These are phyloP conservation scores for Aphyosemion australe DNA, from an alignment of 2,113 vertebrate species.

Conservation along the genomic window DNA sequence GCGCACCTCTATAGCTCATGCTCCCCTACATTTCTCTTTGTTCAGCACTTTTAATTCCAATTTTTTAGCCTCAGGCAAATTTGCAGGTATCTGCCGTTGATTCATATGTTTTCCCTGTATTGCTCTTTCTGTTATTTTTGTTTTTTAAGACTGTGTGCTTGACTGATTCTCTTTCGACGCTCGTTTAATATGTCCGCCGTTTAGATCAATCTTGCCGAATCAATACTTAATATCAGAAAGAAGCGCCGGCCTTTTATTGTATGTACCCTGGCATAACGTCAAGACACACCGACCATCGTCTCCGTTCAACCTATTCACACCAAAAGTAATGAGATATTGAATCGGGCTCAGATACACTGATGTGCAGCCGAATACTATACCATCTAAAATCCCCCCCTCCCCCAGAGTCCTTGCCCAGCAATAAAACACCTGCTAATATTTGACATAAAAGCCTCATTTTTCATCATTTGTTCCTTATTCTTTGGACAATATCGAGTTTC, in stretches of 20 bases:
- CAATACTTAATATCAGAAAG: constrained; percentile 80
- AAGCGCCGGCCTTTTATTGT: constrained; percentile 68
- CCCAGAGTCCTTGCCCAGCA: constrained; percentile 5
- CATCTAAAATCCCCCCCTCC: constrained; percentile 12
- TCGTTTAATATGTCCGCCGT: constrained; percentile 61
- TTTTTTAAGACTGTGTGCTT: constrained; percentile 36
- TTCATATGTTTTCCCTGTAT: background rate
- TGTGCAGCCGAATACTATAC: constrained; percentile 31
- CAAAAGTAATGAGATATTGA: constrained; percentile 76
- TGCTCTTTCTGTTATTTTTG: constrained; percentile 2
- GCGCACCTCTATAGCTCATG: constrained; percentile 42
- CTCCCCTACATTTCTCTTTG: constrained; percentile 47
- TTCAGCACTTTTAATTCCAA: constrained; percentile 51
- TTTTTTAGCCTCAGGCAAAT: constrained; percentile 28
- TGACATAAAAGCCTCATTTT: constrained; percentile 54
- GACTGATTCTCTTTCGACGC: constrained; percentile 49
- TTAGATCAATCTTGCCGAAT: constrained; percentile 70
- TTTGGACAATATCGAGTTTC: constrained; percentile 18
- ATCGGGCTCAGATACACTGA: constrained; percentile 54
- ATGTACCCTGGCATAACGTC: constrained; percentile 65
- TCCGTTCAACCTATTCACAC: constrained; percentile 71
- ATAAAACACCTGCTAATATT: constrained; percentile 46
- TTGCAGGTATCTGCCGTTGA: constrained; percentile 31
- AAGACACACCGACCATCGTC: constrained; percentile 59
- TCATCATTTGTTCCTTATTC: constrained; percentile 52